phyloP scores from a whole-genome alignment of 2,888 invertebrate species.

The Aspidiotus destructor region DNA sequence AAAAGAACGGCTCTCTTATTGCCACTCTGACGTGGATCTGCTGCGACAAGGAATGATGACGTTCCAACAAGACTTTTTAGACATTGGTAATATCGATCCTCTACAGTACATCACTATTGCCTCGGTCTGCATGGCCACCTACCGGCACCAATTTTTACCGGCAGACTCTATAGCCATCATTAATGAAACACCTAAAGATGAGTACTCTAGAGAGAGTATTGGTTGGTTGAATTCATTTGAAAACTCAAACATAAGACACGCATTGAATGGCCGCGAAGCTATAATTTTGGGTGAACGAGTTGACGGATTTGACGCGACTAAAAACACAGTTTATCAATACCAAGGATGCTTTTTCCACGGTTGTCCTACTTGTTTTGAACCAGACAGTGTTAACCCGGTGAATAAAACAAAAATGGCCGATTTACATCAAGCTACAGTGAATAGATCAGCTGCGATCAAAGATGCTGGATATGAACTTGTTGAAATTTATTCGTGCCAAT shows the following conservation, averaged over 20 bases:
- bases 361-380: conserved; percentile 13
- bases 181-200: conserved; percentile 28
- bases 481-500: conserved; percentile 35
- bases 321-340: conserved; percentile 21
- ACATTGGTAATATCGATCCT: not conserved
- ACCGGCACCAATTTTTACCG: conserved; percentile 34
- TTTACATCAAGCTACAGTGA: conserved; percentile 31
- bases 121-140: conserved; percentile 25
- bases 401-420: conserved; percentile 9
- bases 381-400: conserved; percentile 1
- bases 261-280: conserved; percentile 8
- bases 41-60: not conserved
- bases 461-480: conserved; percentile 20
- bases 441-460: conserved; percentile 26
- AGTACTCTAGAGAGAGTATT: conserved; percentile 34
- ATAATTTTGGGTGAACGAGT: conserved; percentile 8
- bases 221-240: conserved; percentile 33
- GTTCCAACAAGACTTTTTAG: not conserved
- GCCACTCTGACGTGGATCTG: not conserved
- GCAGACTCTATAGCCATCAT: conserved; percentile 7
- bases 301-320: conserved; percentile 20
- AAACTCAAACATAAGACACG: conserved; percentile 17
- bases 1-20: not conserved
- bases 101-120: not conserved
- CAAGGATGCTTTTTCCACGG: conserved; percentile 26